Evolutionary conservation across 1,140 invertebrate genomes (phyloP), one percentile per base, ranked within the genome.

Genomic region (Neoseiulus cucumeris): DNA sequence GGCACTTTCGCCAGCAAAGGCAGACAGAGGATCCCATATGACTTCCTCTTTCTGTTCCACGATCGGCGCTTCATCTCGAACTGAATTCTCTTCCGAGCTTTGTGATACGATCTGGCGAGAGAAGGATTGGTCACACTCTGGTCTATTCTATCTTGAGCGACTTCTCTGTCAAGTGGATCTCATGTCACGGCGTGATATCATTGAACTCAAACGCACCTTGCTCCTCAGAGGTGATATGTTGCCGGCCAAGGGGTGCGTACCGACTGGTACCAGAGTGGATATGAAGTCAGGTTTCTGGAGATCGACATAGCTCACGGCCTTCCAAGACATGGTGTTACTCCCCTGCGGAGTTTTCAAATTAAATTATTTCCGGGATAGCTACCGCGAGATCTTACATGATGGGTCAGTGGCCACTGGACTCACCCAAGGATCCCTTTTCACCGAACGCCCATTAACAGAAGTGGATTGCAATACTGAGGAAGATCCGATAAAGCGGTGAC

Each of bases 1-100:
- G 4, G 12, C 22, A 6, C 14, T 14, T 20, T 59, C 51, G 22
- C 33, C 51, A 33, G 51, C 14, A 9, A 59, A 59, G 25, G 51
- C 51, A 18, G 51, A 59, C 2, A 59, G 22, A 14, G 51, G 51
- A 59, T 59, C 51, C 51, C 51, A 59, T 17, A 59, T 59, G 22
- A 25, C 51, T 25, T 59, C 51, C 22, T 59, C 51, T 25, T 25
- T 59, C 17, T 12, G 1, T 14, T 59, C 14, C 14, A 25, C 1
- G 17, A 59, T 7, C 45, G 51, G 22, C 14, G 14, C 22, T 9
- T 59, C 51, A 4, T 59, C 51, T 6, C 22, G 17, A 9, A 39
- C 33, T 5, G 51, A 25, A 14, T 59, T 59, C 22, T 59, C 51
- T 59, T 59, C 51, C 14, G 51, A 59, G 51, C 33, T 59, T 25